Evolutionary conservation across 2,888 invertebrate species (phyloP), one percentile per base, ranked within the genome.

Genomic region (Agriopis aurantiaria): DNA sequence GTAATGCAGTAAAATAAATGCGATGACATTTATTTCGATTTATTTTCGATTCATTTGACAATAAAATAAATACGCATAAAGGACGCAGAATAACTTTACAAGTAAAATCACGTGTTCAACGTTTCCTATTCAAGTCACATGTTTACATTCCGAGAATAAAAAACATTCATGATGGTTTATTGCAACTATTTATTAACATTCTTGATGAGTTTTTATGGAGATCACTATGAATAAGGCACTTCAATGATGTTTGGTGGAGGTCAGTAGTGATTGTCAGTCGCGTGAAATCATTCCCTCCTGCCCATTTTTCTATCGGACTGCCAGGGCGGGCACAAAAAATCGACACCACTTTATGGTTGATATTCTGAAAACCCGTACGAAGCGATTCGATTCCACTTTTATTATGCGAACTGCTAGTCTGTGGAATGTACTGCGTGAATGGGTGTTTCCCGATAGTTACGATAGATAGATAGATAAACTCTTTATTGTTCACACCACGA

Each of bases 101-200:
- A 46, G 46, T 53, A 45, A 3, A 17, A 59, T 62, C 49, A 65
- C 46, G 52, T 59, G 48, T 14, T 41, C 14, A 14, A 46, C 41
- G 33, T 59, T 65, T 51, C 45, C 43, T 33, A 61, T 60, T 66
- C 60, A 45, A 8, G 46, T 60, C 66, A 55, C 55, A 48, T 66
- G 48, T 53, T 41, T 3, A 17, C 53, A 33, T 62, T 62, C 62
- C 43, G 53, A 62, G 62, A 46, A 51, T 14, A 60, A 14, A 61
- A 4, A 11, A 12, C 43, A 61, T 33, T 33, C 46, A 17, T 40
- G 33, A 43, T 40, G 12, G 43, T 43, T 46, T 53, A 53, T 62
- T 53, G 45, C 10, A 62, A 0, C 17, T 8, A 55, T 23, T 9
- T 12, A 62, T 53, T 62, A 53, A 45, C 51, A 45, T 53, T 62